These are phyloP conservation scores for Poicephalus meyeri DNA, from an alignment of 2,113 vertebrate species.

Conservation along the genomic window DNA sequence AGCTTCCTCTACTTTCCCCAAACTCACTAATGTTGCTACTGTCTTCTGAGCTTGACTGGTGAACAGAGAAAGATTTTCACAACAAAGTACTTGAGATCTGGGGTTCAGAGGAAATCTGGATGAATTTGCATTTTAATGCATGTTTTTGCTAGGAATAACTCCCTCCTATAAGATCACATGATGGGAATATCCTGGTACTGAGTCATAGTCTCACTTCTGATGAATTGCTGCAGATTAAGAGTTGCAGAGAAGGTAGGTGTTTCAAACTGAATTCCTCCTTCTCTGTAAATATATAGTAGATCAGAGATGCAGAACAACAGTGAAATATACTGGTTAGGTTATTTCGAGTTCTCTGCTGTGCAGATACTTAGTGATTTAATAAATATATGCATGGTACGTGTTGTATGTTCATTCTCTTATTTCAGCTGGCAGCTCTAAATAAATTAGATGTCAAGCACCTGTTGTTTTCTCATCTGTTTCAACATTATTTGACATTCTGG, in stretches of 20 bases:
- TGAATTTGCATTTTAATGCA: not conserved
- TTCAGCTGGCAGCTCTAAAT: conserved; percentile 56
- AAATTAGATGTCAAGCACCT: conserved; percentile 61
- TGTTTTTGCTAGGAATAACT: not conserved
- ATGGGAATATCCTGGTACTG: not conserved
- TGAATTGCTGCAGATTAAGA: not conserved
- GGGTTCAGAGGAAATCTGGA: not conserved
- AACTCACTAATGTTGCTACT: not conserved
- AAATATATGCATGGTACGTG: not conserved
- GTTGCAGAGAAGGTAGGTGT: not conserved
- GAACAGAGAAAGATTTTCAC: not conserved
- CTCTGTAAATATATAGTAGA: not conserved
- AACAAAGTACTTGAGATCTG: not conserved
- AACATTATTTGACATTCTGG: conserved; percentile 62
- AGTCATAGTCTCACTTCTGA: not conserved
- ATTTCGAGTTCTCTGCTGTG: not conserved
- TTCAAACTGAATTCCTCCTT: not conserved
- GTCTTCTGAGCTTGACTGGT: not conserved
- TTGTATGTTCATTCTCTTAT: conserved; percentile 28
- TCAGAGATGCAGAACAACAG: not conserved
- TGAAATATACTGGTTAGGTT: not conserved
- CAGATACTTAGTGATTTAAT: not conserved
- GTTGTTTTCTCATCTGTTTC: conserved; percentile 49
- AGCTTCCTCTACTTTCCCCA: not conserved
- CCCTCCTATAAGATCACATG: not conserved